Evolutionary conservation across 2,888 invertebrate species (phyloP).

Genomic region (Linnaemya tessellans): DNA sequence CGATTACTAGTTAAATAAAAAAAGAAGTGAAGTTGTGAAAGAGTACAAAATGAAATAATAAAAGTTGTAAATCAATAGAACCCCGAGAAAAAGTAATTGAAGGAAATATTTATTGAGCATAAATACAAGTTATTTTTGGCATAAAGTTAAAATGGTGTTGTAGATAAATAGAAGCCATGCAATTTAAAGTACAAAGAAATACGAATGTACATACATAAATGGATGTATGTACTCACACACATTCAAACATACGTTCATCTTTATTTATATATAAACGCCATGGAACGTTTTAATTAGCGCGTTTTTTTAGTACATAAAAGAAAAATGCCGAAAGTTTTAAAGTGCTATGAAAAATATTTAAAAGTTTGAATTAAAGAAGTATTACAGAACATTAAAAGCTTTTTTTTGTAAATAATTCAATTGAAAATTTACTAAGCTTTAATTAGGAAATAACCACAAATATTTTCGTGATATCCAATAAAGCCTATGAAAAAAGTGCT

Average conservation of each 20-base stretch:
- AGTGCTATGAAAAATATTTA: not conserved
- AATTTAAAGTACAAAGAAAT: constrained; percentile 8
- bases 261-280: too few species aligned
- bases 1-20: constrained; percentile 20
- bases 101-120: not conserved
- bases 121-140: too few species aligned
- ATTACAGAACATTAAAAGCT: not conserved
- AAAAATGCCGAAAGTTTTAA: not conserved
- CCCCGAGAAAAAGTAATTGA: not conserved
- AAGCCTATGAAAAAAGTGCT: constrained; percentile 7
- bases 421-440: not conserved
- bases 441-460: not conserved
- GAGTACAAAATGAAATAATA: constrained; percentile 11
- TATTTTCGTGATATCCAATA: constrained; percentile 28
- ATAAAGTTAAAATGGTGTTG: not conserved
- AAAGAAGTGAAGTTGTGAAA: constrained; percentile 15
- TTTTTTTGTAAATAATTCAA: not conserved
- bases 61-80: constrained; percentile 1
- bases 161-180: not conserved
- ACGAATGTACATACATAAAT: not conserved
- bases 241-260: too few species aligned
- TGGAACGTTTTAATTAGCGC: not conserved
- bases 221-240: too few species aligned
- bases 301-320: not conserved
- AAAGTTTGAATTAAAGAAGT: not conserved